A percentile compares a stretch with the other conserved stretches of the same genome.
These are phyloP conservation scores for Gobiocypris rarus DNA, from an alignment of 2,113 vertebrate species.

Conservation along the genomic window DNA sequence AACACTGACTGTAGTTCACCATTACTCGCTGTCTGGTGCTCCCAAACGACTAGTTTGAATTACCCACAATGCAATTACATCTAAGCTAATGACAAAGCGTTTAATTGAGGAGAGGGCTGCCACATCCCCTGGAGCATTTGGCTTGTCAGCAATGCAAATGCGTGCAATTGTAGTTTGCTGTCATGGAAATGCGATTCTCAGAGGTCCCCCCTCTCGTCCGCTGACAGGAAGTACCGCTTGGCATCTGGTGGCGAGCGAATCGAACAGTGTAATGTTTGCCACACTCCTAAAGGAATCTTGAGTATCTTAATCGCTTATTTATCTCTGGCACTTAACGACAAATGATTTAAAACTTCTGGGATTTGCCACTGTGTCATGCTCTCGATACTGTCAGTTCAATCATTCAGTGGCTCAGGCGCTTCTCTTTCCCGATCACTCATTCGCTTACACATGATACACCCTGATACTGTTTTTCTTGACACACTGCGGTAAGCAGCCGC, in stretches of 20 bases:
- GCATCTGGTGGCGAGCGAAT: conserved; percentile 10
- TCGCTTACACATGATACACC: conserved; percentile 27
- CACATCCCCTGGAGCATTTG: conserved; percentile 29
- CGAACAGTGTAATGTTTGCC: not conserved
- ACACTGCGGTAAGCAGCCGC: conserved; percentile 34
- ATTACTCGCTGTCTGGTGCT: not conserved
- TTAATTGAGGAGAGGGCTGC: conserved; percentile 53
- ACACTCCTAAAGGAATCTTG: not conserved
- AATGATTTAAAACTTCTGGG: conserved; percentile 29
- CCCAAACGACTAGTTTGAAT: conserved; percentile 51
- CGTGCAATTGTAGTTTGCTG: conserved; percentile 36
- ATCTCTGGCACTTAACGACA: conserved; percentile 36
- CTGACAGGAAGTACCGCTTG: not conserved
- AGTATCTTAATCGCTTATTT: conserved; percentile 43
- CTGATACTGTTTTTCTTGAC: conserved; percentile 37
- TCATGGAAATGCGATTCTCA: conserved; percentile 7
- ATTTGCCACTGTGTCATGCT: conserved; percentile 12
- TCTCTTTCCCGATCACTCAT: not conserved
- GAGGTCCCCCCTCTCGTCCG: conserved; percentile 4
- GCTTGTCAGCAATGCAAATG: conserved; percentile 48
- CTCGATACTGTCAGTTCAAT: conserved; percentile 9
- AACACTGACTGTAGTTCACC: not conserved
- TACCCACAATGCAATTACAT: conserved; percentile 54
- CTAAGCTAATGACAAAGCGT: conserved; percentile 51
- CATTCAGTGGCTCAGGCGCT: conserved; percentile 9